Evolutionary conservation across 2,888 invertebrate species (phyloP), one percentile per base, ranked within the genome.

Genomic region (Plemyria rubiginata): DNA sequence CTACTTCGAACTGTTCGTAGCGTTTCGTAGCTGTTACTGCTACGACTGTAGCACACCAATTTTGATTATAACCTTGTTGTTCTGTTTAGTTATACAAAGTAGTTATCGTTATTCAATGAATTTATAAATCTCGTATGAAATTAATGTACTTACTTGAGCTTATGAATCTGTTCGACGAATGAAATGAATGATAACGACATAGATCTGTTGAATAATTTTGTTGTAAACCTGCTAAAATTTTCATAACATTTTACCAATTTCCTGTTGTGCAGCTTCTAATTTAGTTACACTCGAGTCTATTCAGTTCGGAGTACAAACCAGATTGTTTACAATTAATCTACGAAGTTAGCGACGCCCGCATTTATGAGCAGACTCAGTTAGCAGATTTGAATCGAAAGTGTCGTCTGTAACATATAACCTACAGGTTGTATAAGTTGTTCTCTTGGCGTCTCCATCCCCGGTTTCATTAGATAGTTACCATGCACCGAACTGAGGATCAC

Each of bases 381-480:
- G 76, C 72, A 70, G 78, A 80, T 85, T 82, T 76, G 78, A 85
- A 82, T 82, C 73, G 68, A 75, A 75, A 73, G 62, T 50, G 70
- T 64, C 64, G 74, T 52, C 28, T 68, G 53, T 55, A 65, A 78
- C 76, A 74, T 77, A 60, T 71, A 68, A 71, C 72, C 70, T 71
- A 72, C 76, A 76, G 76, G 74, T 74, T 74, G 72, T 71, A 65
- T 73, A 73, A 76, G 75, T 78, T 78, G 76, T 71, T 70, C 76
- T 78, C 74, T 75, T 77, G 13, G 32, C 75, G 69, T 80, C 82
- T 73, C 77, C 80, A 84, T 86, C 84, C 81, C 81, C 80, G 82
- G 79, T 79, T 78, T 86, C 82, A 82, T 85, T 85, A 86, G 83
- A 82, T 82, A 85, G 86, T 83, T 86, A 78, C 82, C 79, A 81